Conservation (phyloP, 2,888 invertebrate species). For the Tetrapedia diversipes region DNA sequence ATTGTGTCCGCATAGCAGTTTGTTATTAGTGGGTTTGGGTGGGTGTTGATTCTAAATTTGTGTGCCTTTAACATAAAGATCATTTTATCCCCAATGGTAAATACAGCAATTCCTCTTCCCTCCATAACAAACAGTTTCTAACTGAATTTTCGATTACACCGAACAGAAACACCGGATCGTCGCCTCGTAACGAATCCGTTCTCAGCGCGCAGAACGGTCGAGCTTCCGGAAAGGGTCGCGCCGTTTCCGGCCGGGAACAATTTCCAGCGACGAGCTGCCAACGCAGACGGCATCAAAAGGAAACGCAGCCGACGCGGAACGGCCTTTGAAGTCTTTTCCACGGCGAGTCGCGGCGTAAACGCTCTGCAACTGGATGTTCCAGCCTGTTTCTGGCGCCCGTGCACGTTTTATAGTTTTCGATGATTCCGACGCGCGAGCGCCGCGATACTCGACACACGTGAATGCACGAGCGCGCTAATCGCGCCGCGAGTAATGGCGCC, state of each 20-base stretch:
- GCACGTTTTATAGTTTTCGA: slow-evolving; percentile 34
- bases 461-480: slow-evolving; percentile 62
- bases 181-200: slow-evolving; percentile 6
- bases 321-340: slow-evolving; percentile 44
- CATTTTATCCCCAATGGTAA: no score
- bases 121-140: no score
- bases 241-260: slow-evolving; percentile 32
- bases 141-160: no score
- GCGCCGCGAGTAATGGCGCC: slow-evolving; percentile 44
- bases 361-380: not conserved
- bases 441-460: slow-evolving; percentile 40
- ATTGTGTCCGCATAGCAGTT: no score
- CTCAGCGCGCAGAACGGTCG: not conserved
- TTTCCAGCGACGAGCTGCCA: slow-evolving; percentile 18
- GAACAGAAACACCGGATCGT: not conserved
- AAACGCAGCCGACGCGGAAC: slow-evolving; percentile 16
- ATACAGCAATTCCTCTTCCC: no score
- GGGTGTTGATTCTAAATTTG: no score
- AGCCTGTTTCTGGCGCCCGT: not conserved
- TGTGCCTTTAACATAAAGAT: no score
- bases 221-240: slow-evolving; percentile 20
- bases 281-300: slow-evolving; percentile 23
- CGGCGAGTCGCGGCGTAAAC: slow-evolving; percentile 22
- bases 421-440: slow-evolving; percentile 38
- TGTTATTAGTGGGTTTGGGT: no score